Evolutionary conservation across 2,888 invertebrate species (phyloP), one percentile per base, ranked within the genome.

Genomic region (Heliconius cydno): DNA sequence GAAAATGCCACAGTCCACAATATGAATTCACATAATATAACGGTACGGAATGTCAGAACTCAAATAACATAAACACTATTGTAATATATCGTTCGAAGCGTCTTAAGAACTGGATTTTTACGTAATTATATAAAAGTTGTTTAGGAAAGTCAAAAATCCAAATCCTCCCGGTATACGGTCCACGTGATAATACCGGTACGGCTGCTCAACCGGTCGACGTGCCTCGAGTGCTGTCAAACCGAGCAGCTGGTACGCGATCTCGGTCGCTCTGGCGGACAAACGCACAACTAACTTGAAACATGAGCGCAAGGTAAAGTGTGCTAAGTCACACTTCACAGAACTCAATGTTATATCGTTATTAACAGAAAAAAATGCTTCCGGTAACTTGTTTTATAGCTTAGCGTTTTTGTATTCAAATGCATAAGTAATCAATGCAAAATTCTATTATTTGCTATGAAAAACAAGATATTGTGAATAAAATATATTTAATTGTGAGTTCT

Each of bases 221-320:
- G 90, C 87, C 86, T 89, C 86, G 88, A 88, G 89, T 88, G 91
- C 91, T 92, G 92, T 92, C 93, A 92, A 82, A 82, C 79, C 78
- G 38, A 74, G 72, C 77, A 79, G 77, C 81, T 75, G 79, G 88
- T 88, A 90, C 91, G 91, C 77, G 79, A 67, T 88, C 88, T 86
- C 87, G 86, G 89, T 87, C 91, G 87, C 94, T 92, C 94, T 94
- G 87, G 93, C 92, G 94, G 93, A 85, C 90, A 86, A 90, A 91
- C 88, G 88, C 87, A 84, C 87, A 94, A 94, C 93, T 94, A 93
- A 92, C 86, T 83, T 86, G 84, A 87, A 85, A 85, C 86, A 87
- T 68, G 30, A 72, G 52, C 57, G 72, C 57, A 57, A n/a, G 28
- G 78, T 76, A 84, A 86, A 90, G 85, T 78, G 81, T 84, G 76